phyloP scores from a whole-genome alignment of 2,113 vertebrate species.

The Alligator sinensis region DNA sequence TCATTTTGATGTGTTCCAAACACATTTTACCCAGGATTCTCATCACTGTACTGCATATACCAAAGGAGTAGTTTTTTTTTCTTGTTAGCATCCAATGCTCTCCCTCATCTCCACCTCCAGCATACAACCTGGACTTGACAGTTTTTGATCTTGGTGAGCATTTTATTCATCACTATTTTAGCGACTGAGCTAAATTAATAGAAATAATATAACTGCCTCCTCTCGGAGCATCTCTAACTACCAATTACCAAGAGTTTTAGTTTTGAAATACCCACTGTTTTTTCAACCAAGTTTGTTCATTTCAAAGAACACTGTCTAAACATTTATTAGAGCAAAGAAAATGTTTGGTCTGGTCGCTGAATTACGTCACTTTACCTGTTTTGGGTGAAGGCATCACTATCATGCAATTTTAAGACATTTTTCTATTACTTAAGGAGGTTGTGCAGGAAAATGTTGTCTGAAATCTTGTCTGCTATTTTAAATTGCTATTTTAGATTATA shows the following conservation, averaged over 20 bases:
- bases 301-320: background rate
- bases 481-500: background rate
- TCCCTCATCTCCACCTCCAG: background rate
- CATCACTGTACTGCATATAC: background rate
- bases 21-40: no score
- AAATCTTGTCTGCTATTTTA: background rate
- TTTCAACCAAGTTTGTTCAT: background rate
- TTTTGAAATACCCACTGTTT: background rate
- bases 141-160: background rate
- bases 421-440: background rate
- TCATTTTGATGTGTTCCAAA: background rate
- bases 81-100: background rate
- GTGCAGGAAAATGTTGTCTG: background rate
- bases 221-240: background rate
- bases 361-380: background rate
- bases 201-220: background rate
- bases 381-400: background rate
- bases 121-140: background rate
- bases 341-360: no score
- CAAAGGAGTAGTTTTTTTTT: background rate
- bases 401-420: background rate
- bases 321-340: no score
- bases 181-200: constrained; percentile 23
- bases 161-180: background rate
- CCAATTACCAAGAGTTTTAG: background rate